These are phyloP conservation scores for Meteorus sp. DNA, from an alignment of 1,140 invertebrate genomes.

Conservation along the genomic window DNA sequence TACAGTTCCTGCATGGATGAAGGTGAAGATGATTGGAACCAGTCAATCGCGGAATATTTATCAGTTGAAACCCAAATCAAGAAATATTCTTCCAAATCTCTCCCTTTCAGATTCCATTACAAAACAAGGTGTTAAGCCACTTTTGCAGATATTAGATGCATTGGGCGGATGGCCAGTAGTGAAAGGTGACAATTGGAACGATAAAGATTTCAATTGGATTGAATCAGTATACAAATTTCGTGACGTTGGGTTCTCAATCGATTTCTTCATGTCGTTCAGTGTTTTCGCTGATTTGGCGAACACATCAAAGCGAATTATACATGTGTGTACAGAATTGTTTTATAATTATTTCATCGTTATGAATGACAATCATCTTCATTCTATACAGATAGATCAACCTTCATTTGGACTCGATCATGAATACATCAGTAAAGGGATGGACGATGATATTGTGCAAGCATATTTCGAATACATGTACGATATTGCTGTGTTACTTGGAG, in stretches of 20 bases:
- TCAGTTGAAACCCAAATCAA: background rate
- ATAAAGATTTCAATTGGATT: slow-evolving; percentile 76
- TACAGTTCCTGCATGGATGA: slow-evolving; percentile 86
- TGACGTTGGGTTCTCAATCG: slow-evolving; percentile 78
- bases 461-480: slow-evolving; percentile 87
- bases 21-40: slow-evolving; percentile 71
- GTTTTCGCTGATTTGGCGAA: slow-evolving; percentile 91
- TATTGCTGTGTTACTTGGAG: slow-evolving; percentile 85
- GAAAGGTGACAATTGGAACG: slow-evolving; percentile 75
- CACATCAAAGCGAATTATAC: too few relatives aligned
- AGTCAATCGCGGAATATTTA: too few relatives aligned
- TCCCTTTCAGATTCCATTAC: slow-evolving; percentile 69
- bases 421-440: slow-evolving; percentile 82
- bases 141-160: slow-evolving; percentile 70
- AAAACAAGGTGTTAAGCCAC: slow-evolving; percentile 69
- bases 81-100: slow-evolving; percentile 4
- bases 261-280: slow-evolving; percentile 91
- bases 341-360: too few relatives aligned
- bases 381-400: slow-evolving; percentile 95
- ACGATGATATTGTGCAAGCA: slow-evolving; percentile 76
- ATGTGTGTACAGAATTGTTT: too few relatives aligned
- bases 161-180: slow-evolving; percentile 91
- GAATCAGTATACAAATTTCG: slow-evolving; percentile 81
- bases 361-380: too few relatives aligned
- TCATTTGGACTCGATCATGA: slow-evolving; percentile 85